Conservation (phyloP, 92 coral and sea anemone species). For the Pocillopora meandrina region DNA sequence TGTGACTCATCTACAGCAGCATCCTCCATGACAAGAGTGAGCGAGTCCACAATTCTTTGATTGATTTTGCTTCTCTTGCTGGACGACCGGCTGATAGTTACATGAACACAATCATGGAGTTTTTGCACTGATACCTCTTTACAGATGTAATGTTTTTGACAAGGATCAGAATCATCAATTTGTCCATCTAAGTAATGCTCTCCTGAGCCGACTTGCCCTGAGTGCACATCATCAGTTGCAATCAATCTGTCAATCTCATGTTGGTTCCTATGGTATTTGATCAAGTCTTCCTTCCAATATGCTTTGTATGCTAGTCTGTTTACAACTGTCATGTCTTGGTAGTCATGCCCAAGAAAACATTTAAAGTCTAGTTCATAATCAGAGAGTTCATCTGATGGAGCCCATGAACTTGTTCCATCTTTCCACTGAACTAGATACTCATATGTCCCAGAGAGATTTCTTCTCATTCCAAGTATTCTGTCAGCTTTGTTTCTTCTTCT, state of each 20-base stretch:
- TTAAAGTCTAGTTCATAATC: constrained; percentile 79
- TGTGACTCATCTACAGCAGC: constrained; percentile 85
- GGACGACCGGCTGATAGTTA: constrained; percentile 76
- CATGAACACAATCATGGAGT: constrained; percentile 72
- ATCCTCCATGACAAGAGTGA: constrained; percentile 93
- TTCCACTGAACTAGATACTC: constrained; percentile 97
- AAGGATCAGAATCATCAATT: constrained; percentile 28
- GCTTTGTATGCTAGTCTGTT: constrained; percentile 88
- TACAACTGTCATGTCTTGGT: constrained; percentile 76
- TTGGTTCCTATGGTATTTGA: constrained; percentile 47
- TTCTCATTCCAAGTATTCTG: constrained; percentile 91
- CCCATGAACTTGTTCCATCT: constrained; percentile 99
- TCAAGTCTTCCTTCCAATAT: constrained; percentile 84
- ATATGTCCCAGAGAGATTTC: constrained; percentile 62
- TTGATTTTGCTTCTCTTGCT: constrained; percentile 84
- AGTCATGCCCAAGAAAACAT: constrained; percentile 78
- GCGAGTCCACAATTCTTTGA: constrained; percentile 81
- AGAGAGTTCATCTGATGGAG: constrained; percentile 81
- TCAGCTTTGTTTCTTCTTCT: constrained; percentile 82
- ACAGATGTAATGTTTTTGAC: constrained; percentile 47
- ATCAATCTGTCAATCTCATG: constrained; percentile 29
- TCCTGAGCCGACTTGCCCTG: constrained; percentile 4
- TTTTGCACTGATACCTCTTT: constrained; percentile 84
- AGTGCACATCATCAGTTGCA: constrained; percentile 7
- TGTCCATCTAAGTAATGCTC: neutral